phyloP scores from a whole-genome alignment of 2,113 vertebrate genomes.

The Phrynosoma platyrhinos region DNA sequence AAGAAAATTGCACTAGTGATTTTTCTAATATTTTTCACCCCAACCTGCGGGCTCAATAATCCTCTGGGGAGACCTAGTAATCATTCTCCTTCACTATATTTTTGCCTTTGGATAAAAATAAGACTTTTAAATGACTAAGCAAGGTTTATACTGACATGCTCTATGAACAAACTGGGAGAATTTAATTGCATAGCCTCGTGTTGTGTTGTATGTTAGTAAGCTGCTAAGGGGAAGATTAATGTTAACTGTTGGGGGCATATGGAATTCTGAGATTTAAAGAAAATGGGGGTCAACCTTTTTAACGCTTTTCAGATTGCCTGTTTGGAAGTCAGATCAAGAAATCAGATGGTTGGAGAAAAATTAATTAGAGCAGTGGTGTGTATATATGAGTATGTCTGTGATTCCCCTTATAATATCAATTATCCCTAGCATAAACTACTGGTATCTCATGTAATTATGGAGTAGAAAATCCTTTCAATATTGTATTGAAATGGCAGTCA shows the following conservation, averaged over 20 bases:
- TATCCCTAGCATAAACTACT: neutral
- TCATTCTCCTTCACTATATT: neutral
- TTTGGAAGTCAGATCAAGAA: constrained; percentile 49
- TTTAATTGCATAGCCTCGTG: constrained; percentile 58
- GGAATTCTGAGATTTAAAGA: constrained; percentile 57
- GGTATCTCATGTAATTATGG: neutral
- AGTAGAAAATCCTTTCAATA: neutral
- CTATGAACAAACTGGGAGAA: constrained; percentile 32
- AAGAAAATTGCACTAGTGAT: constrained; percentile 5
- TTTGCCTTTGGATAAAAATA: constrained; percentile 32
- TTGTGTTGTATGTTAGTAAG: constrained; percentile 22
- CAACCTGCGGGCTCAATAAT: neutral
- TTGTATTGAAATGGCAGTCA: neutral
- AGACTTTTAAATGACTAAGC: constrained; percentile 50
- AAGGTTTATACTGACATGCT: constrained; percentile 31
- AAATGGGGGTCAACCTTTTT: constrained; percentile 57
- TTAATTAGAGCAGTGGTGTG: constrained; percentile 15
- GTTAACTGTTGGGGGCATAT: constrained; percentile 26
- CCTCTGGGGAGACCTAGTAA: constrained; percentile 38
- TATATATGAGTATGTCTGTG: neutral
- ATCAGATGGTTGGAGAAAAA: constrained; percentile 37
- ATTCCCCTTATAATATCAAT: neutral
- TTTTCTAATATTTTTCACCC: constrained; percentile 7
- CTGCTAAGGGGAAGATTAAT: constrained; percentile 62
- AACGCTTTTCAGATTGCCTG: constrained; percentile 26